Evolutionary conservation across 23 tunicate species (phyloP).

Genomic region (Botrylloides violaceus): DNA sequence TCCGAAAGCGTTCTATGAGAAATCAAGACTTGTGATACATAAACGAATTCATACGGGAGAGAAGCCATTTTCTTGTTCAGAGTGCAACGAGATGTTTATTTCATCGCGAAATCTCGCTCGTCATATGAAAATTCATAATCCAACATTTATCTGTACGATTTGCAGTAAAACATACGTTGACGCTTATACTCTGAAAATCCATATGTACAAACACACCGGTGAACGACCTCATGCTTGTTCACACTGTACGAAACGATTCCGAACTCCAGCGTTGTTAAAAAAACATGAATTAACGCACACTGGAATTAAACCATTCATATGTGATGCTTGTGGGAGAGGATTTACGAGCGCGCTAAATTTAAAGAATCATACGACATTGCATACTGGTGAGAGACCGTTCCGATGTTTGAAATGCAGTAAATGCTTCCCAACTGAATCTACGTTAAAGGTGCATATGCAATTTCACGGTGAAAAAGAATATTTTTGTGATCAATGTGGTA

Average conservation of each 20-base stretch:
- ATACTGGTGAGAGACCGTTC: not conserved
- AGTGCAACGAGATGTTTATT: not conserved
- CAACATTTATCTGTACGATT: not conserved
- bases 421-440: not conserved
- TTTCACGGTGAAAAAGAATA: not conserved
- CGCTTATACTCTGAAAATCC: slow-evolving; percentile 29
- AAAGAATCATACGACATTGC: not conserved
- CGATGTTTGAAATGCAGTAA: not conserved
- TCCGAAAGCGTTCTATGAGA: not conserved
- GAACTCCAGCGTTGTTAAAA: slow-evolving; percentile 41
- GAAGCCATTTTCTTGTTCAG: slow-evolving; percentile 54
- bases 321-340: not conserved
- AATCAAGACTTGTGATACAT: slow-evolving; percentile 18
- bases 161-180: not conserved
- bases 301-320: slow-evolving; percentile 18
- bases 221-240: slow-evolving; percentile 64
- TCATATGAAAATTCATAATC: not conserved
- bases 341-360: not conserved
- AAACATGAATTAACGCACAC: slow-evolving; percentile 59
- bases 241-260: slow-evolving; percentile 32
- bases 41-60: slow-evolving; percentile 67
- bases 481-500: not conserved
- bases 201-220: slow-evolving; percentile 72
- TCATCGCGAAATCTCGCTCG: not conserved
- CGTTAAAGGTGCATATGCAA: not conserved